phyloP scores from a whole-genome alignment of 2,797 vertebrate species.

The Danio aesculapii region DNA sequence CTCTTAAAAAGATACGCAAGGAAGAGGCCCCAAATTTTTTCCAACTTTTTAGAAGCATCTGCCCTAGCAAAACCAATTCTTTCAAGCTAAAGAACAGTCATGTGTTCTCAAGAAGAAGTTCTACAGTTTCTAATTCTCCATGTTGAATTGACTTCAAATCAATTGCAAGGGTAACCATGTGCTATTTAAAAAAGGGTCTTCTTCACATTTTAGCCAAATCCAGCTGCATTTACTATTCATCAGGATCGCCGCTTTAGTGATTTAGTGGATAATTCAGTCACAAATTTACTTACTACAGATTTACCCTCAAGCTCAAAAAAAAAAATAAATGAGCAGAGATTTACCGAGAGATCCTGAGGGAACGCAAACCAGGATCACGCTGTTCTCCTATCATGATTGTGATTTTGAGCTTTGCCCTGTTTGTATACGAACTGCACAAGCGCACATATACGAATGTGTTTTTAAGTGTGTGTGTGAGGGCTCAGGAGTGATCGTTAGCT shows the following conservation, averaged over 20 bases:
- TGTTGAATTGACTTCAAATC: conserved; percentile 7
- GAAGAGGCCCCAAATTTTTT: no score
- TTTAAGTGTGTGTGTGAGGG: conserved; percentile 24
- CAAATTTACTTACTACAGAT: conserved; percentile 5
- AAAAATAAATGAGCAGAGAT: conserved; percentile 30
- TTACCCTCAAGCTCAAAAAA: neutral
- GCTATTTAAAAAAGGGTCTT: neutral
- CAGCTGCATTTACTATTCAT: neutral
- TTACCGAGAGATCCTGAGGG: conserved; percentile 2
- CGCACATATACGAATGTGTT: conserved; percentile 27
- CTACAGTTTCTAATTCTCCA: conserved; percentile 17
- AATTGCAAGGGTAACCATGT: conserved; percentile 25
- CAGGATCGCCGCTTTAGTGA: neutral
- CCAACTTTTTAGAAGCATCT: no score
- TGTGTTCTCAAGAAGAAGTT: conserved; percentile 28
- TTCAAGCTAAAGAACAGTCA: no score
- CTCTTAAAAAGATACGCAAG: no score
- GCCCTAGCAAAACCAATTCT: no score
- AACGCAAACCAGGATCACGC: conserved; percentile 13
- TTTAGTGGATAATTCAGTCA: conserved; percentile 7
- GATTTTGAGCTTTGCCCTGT: conserved; percentile 40
- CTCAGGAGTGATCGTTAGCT: conserved; percentile 58
- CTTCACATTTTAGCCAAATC: neutral
- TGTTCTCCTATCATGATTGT: conserved; percentile 35
- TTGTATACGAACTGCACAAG: conserved; percentile 31